Evolutionary conservation across 2,888 invertebrate species (phyloP), one percentile per base, ranked within the genome.

Genomic region (Amphiduros pacificus): DNA sequence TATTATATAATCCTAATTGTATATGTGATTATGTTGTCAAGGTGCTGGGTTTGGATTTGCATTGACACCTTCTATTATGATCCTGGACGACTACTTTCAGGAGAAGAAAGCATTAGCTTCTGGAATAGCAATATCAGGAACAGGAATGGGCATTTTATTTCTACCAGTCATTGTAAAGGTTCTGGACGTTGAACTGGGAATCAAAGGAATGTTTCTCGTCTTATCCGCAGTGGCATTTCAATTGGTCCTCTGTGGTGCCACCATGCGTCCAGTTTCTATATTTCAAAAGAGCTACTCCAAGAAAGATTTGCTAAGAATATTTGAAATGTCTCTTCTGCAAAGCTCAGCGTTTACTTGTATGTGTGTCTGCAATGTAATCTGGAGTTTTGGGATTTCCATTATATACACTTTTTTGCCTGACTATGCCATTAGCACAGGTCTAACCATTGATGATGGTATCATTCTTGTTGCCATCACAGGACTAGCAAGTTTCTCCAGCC

Each of bases 351-450:
- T 79, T 64, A 72, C 71, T 32, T 75, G 74, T 3, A 69, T 79
- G 72, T 74, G 76, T 57, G 73, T 76, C 27, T 74, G 75, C 29
- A 78, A 78, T 65, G 71, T 78, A 55, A 75, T 79, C 64, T 79
- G 78, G 78, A 77, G 78, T 57, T 75, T 76, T 58, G 79, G 78
- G 11, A 73, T 76, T 26, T 73, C 75, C 20, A 69, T 78, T 9
- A 73, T 78, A 31, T 79, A 77, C 68, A 74, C 75, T 71, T 76
- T 77, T 58, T 61, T 78, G 44, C 79, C 79, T 1, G 73, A 75
- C 0, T 79, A 77, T 56, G 75, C 77, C 41, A 72, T 75, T 56
- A 64, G 71, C 17, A 52, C 68, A 57, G 74, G 75, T n/a, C 20
- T 6, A 4, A 20, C 20, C 20, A 17, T 6, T 11, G 4, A 72